A percentile compares a stretch with the other conserved stretches of the same genome.
These are phyloP conservation scores for Dichetophora obliterata DNA, from an alignment of 2,888 invertebrate species.

Conservation along the genomic window DNA sequence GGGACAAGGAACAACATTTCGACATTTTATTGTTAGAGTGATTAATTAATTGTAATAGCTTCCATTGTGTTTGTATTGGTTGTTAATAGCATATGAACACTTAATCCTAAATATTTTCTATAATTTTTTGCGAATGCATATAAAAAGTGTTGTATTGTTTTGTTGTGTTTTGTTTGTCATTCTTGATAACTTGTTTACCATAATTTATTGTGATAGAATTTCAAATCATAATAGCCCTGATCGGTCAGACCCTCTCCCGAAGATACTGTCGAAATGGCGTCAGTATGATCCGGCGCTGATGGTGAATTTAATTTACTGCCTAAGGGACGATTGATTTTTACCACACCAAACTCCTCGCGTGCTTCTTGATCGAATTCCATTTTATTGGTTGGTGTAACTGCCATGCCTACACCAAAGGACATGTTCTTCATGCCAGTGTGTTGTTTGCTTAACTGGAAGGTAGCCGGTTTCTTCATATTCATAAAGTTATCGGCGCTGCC, in stretches of 20 bases:
- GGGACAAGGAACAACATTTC: too few relatives aligned
- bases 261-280: slow-evolving; percentile 66
- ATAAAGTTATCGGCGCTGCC: slow-evolving; percentile 37
- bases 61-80: not conserved
- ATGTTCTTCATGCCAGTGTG: slow-evolving; percentile 69
- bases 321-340: slow-evolving; percentile 65
- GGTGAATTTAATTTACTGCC: slow-evolving; percentile 57
- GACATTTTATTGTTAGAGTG: too few relatives aligned
- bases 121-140: slow-evolving; percentile 11
- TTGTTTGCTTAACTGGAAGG: slow-evolving; percentile 66
- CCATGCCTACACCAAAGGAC: slow-evolving; percentile 68
- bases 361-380: slow-evolving; percentile 69
- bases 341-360: slow-evolving; percentile 66
- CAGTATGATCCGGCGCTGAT: slow-evolving; percentile 60
- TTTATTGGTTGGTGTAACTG: slow-evolving; percentile 67
- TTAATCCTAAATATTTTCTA: not conserved
- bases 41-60: not conserved
- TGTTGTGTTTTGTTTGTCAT: not conserved
- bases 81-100: not conserved
- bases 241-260: slow-evolving; percentile 73
- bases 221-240: slow-evolving; percentile 80
- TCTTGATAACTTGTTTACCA: slow-evolving; percentile 73
- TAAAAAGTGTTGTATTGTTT: slow-evolving; percentile 1
- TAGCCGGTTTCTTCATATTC: slow-evolving; percentile 57
- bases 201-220: slow-evolving; percentile 83